Evolutionary conservation across 2,113 vertebrate genomes (phyloP).

Genomic region (Aix galericulata): DNA sequence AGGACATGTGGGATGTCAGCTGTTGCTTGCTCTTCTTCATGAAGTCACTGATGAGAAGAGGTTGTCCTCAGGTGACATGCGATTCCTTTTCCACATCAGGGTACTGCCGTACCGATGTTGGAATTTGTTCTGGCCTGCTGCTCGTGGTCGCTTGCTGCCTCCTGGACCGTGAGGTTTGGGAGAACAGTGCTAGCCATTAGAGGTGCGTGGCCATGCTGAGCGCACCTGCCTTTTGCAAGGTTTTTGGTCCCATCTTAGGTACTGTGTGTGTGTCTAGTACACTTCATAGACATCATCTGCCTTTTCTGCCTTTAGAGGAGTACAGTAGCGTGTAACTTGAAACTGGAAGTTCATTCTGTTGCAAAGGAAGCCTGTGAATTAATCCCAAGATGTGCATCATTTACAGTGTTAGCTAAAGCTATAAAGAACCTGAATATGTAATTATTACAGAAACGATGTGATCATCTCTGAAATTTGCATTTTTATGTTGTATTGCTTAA

Average conservation of each 20-base stretch:
- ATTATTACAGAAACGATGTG: not conserved
- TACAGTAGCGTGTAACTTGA: rapidly evolving
- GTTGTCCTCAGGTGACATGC: not conserved
- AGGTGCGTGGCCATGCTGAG: not conserved
- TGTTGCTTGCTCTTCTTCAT: not conserved
- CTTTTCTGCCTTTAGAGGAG: not conserved
- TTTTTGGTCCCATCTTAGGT: not conserved
- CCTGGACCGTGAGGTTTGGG: not conserved
- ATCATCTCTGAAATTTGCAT: not conserved
- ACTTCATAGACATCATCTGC: not conserved
- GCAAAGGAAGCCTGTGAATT: not conserved
- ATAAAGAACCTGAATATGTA: not conserved
- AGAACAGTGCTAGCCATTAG: not conserved
- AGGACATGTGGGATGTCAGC: not conserved
- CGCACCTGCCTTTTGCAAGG: not conserved
- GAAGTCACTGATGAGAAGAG: not conserved
- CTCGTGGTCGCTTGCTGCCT: not conserved
- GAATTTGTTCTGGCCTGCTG: not conserved
- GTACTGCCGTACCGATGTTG: not conserved
- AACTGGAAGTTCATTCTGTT: not conserved
- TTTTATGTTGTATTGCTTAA: not conserved
- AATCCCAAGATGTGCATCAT: not conserved
- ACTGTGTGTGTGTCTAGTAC: not conserved
- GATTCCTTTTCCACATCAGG: not conserved
- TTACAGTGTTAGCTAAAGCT: not conserved